Conservation (phyloP, 2,113 vertebrate species). For the Hydrolagus affinis region DNA sequence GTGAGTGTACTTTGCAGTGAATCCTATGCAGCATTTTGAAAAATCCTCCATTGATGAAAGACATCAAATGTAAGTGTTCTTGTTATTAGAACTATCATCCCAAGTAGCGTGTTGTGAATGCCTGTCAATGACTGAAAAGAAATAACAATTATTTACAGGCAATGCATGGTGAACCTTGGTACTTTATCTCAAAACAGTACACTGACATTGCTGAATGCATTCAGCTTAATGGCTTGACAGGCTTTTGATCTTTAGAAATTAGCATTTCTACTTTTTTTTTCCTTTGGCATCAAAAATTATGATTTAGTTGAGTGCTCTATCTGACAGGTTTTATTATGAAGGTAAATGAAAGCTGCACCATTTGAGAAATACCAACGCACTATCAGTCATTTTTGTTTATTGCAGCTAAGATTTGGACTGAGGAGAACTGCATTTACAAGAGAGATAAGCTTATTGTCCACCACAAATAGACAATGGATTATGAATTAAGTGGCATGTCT, state of each 20-base stretch:
- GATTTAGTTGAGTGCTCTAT: not conserved
- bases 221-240: constrained; percentile 14
- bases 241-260: constrained; percentile 21
- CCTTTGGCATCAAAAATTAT: constrained; percentile 1
- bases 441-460: constrained; percentile 59
- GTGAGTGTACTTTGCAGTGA: too few species aligned
- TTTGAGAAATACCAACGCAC: constrained; percentile 48
- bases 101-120: not conserved
- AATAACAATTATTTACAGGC: not conserved
- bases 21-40: too few species aligned
- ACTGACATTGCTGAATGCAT: not conserved
- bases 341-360: constrained; percentile 44
- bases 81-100: not conserved
- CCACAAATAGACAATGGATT: constrained; percentile 63
- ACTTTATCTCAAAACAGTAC: not conserved
- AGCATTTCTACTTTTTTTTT: not conserved
- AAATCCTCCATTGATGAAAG: too few species aligned
- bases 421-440: constrained; percentile 59
- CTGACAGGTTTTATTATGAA: constrained; percentile 10
- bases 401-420: constrained; percentile 53
- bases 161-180: not conserved
- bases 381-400: constrained; percentile 58
- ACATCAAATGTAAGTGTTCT: too few species aligned
- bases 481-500: constrained; percentile 64
- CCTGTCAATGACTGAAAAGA: not conserved